Conservation (phyloP, 2,888 invertebrate species). For the Portevinia maculata region DNA sequence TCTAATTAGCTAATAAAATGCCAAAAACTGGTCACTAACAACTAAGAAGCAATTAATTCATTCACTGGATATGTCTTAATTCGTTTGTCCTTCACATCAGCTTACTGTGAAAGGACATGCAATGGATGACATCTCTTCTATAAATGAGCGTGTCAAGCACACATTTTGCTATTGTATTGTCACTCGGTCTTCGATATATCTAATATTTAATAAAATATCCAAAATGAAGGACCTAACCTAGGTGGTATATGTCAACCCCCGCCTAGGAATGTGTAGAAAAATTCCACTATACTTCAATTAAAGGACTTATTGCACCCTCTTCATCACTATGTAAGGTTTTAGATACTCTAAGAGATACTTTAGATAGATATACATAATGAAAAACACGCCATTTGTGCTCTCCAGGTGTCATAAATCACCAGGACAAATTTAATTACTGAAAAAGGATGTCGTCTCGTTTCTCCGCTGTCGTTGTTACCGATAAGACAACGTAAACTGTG, state of each 20-base stretch:
- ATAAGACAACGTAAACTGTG: slow-evolving; percentile 56
- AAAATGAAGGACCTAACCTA: slow-evolving; percentile 55
- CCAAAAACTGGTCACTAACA: slow-evolving; percentile 65
- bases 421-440: slow-evolving; percentile 77
- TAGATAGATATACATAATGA: slow-evolving; percentile 71
- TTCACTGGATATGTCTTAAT: slow-evolving; percentile 67
- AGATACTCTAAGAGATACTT: slow-evolving; percentile 60
- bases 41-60: slow-evolving; percentile 64
- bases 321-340: slow-evolving; percentile 33
- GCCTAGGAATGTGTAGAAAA: slow-evolving; percentile 15
- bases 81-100: slow-evolving; percentile 49
- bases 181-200: slow-evolving; percentile 40
- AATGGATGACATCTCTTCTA: slow-evolving; percentile 50
- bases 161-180: slow-evolving; percentile 49
- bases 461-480: slow-evolving; percentile 32
- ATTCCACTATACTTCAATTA: slow-evolving; percentile 71
- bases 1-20: slow-evolving; percentile 73
- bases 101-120: slow-evolving; percentile 64
- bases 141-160: slow-evolving; percentile 58
- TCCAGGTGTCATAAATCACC: slow-evolving; percentile 76
- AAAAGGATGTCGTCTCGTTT: slow-evolving; percentile 73
- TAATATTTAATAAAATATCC: slow-evolving; percentile 70
- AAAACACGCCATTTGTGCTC: slow-evolving; percentile 75
- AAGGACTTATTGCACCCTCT: slow-evolving; percentile 70
- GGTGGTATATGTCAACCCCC: slow-evolving; percentile 41